Conservation (phyloP, 2,888 invertebrate genomes). For the Ceramica pisi region DNA sequence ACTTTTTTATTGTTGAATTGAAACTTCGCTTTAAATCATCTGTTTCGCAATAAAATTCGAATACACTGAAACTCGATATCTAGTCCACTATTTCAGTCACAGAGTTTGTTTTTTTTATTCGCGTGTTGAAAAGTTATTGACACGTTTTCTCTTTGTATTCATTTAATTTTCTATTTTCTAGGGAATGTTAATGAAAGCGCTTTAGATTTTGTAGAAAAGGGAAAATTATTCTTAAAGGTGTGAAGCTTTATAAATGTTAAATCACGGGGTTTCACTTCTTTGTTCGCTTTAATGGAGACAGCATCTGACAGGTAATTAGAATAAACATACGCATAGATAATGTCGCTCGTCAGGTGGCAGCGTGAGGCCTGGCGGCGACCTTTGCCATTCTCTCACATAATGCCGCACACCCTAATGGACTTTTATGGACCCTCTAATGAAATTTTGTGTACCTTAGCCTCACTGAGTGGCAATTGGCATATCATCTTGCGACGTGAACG, state of each 20-base stretch:
- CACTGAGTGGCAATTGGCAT: slow-evolving; percentile 77
- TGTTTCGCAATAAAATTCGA: slow-evolving; percentile 26
- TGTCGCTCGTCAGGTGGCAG: slow-evolving; percentile 55
- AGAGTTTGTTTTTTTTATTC: slow-evolving; percentile 11
- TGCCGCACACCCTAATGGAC: slow-evolving; percentile 78
- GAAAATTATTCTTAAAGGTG: slow-evolving; percentile 1
- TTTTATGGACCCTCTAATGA: slow-evolving; percentile 80
- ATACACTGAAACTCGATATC: slow-evolving; percentile 26
- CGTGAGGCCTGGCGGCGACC: slow-evolving; percentile 70
- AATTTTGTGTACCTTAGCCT: slow-evolving; percentile 76
- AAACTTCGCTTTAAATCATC: slow-evolving; percentile 20
- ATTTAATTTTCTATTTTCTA: slow-evolving; percentile 9
- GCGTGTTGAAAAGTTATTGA: background rate
- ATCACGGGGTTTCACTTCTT: slow-evolving; percentile 20
- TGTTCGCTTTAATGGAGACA: slow-evolving; percentile 21
- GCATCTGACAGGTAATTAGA: slow-evolving; percentile 38
- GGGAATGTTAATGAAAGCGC: background rate
- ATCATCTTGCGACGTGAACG: slow-evolving; percentile 65
- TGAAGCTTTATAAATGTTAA: slow-evolving; percentile 23
- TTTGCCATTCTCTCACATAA: slow-evolving; percentile 74
- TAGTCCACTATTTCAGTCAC: slow-evolving; percentile 28
- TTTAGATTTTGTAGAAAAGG: background rate
- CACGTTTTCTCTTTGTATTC: background rate
- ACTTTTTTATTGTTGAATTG: slow-evolving; percentile 27
- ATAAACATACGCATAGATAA: slow-evolving; percentile 53